These are phyloP conservation scores for Netelia melanura DNA, from an alignment of 2,888 invertebrate species.

Conservation along the genomic window DNA sequence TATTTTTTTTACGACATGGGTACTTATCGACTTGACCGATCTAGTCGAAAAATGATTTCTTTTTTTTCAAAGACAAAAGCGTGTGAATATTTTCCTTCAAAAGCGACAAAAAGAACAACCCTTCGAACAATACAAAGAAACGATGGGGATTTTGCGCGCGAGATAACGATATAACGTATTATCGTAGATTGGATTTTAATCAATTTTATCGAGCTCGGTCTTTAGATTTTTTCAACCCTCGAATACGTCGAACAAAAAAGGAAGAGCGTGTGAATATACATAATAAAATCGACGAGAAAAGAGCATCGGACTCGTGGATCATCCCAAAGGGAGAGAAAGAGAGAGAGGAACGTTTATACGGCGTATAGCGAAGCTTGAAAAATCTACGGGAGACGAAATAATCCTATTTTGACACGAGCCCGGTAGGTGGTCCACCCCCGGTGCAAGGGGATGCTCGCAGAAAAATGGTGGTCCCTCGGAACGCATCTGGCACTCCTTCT, in stretches of 20 bases:
- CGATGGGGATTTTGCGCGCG: neutral
- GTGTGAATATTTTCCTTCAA: conserved; percentile 26
- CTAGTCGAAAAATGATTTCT: too few relatives aligned
- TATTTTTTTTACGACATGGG: neutral
- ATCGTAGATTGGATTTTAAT: neutral
- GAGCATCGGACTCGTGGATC: conserved; percentile 35
- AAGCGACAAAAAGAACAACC: neutral
- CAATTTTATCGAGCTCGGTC: neutral
- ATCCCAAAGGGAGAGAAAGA: too few relatives aligned
- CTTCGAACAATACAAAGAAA: neutral
- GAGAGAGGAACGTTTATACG: neutral
- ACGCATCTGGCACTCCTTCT: conserved; percentile 73
- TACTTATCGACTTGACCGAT: neutral
- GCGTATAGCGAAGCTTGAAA: conserved; percentile 49
- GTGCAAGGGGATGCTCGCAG: conserved; percentile 64
- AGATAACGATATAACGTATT: neutral
- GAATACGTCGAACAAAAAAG: neutral
- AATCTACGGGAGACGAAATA: conserved; percentile 70
- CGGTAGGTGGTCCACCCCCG: conserved; percentile 76
- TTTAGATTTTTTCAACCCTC: neutral
- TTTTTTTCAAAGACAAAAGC: neutral
- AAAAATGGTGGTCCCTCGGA: conserved; percentile 68
- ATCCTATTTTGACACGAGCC: conserved; percentile 79
- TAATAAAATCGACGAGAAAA: conserved; percentile 17
- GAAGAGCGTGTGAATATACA: neutral